Conservation (phyloP, 2,888 invertebrate genomes). For the Pammene aurita region DNA sequence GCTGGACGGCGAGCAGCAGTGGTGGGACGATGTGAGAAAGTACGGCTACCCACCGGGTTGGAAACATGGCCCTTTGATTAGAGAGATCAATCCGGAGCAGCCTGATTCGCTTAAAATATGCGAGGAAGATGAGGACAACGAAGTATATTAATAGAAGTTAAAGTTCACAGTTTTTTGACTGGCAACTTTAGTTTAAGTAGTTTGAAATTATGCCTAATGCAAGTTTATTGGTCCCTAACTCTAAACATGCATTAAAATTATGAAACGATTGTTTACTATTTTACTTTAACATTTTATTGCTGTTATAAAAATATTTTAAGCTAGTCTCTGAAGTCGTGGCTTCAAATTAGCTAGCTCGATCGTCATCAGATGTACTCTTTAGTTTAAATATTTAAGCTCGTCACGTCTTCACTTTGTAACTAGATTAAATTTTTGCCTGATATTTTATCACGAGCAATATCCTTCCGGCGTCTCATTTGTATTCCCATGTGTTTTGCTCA, state of each 20-base stretch:
- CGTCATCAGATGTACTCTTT: no score
- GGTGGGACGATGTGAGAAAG: conserved; percentile 86
- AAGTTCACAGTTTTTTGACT: no score
- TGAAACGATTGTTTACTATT: no score
- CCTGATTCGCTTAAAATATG: conserved; percentile 1
- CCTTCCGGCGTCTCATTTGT: conserved; percentile 10
- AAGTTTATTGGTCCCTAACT: no score
- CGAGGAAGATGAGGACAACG: conserved; percentile 13
- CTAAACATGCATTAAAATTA: no score
- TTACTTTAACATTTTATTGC: no score
- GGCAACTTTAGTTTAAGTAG: no score
- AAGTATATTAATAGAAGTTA: conserved; percentile 1
- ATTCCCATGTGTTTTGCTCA: conserved; percentile 14
- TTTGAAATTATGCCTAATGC: no score
- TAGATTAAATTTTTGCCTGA: conserved; percentile 18
- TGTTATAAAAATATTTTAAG: no score
- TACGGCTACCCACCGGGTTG: conserved; percentile 73
- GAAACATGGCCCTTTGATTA: conserved; percentile 69
- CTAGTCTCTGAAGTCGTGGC: no score
- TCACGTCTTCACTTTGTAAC: conserved; percentile 10
- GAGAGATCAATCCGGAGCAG: conserved; percentile 4
- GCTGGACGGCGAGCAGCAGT: conserved; percentile 88
- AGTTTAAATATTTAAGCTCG: not conserved
- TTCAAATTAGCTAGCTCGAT: no score
- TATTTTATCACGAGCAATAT: conserved; percentile 29